phyloP scores from a whole-genome alignment of 2,888 invertebrate genomes.

The Caenorhabditis wallacei region DNA sequence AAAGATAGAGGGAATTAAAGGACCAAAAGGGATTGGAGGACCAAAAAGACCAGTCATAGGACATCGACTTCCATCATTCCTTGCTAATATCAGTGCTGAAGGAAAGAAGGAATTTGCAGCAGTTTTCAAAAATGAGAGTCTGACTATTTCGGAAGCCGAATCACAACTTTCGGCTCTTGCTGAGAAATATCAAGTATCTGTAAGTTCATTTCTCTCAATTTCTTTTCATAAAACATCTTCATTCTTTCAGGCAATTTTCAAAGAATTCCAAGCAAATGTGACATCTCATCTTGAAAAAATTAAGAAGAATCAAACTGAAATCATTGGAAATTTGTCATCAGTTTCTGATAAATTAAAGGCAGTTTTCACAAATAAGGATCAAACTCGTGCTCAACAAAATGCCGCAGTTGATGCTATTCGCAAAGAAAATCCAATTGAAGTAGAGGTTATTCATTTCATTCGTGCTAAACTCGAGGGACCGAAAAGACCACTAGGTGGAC shows the following conservation, averaged over 20 bases:
- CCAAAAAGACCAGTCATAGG: conserved; percentile 22
- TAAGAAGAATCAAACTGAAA: conserved; percentile 59
- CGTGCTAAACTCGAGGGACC: conserved; percentile 23
- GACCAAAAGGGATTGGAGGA: conserved; percentile 31
- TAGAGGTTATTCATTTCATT: conserved; percentile 32
- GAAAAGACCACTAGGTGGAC: conserved; percentile 18
- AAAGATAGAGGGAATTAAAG: conserved; percentile 13
- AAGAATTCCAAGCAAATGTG: conserved; percentile 62
- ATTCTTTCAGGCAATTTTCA: conserved; percentile 44
- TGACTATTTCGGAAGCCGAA: conserved; percentile 53
- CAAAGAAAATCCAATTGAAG: conserved; percentile 30
- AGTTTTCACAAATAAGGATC: conserved; percentile 61
- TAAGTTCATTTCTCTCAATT: conserved; percentile 20
- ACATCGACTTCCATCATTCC: conserved; percentile 41
- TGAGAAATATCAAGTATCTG: conserved; percentile 62
- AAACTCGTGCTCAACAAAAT: conserved; percentile 39
- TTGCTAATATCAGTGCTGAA: conserved; percentile 37
- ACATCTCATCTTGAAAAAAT: conserved; percentile 59
- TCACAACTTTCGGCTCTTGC: conserved; percentile 56
- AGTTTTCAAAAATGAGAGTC: conserved; percentile 56
- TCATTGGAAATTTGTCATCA: conserved; percentile 58
- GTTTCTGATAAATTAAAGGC: conserved; percentile 48
- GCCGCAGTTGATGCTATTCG: conserved; percentile 38
- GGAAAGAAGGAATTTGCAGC: conserved; percentile 26
- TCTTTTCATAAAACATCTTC: background rate